Evolutionary conservation across 2,888 invertebrate species (phyloP).

Genomic region (Miltochrista miniata): DNA sequence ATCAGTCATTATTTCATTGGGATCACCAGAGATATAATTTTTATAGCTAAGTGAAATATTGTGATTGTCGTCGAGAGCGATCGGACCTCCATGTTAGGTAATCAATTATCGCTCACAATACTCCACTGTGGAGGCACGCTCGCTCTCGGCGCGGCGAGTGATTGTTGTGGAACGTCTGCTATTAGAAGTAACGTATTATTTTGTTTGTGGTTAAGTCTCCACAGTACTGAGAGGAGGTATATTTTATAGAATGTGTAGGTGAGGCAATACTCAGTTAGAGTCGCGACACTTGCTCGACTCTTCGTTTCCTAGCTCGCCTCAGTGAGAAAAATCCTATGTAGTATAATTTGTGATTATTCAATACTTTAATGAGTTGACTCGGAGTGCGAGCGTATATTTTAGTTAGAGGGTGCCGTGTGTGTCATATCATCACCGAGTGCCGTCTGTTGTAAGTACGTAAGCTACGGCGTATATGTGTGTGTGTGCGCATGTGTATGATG

Average conservation of each 20-base stretch:
- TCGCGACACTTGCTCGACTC: neutral
- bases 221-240: conserved; percentile 15
- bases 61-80: too few species aligned
- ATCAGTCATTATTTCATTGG: too few species aligned
- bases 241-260: conserved; percentile 11
- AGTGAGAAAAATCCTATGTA: conserved; percentile 39
- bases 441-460: too few species aligned
- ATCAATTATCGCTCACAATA: neutral
- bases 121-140: conserved; percentile 1
- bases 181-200: neutral
- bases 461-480: too few species aligned
- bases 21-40: too few species aligned
- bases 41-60: too few species aligned
- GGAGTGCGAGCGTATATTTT: conserved; percentile 47
- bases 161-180: neutral
- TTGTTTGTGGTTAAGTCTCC: conserved; percentile 11
- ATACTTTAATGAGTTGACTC: conserved; percentile 56
- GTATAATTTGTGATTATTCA: conserved; percentile 43
- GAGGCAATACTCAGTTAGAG: conserved; percentile 4
- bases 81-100: neutral
- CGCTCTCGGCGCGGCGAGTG: neutral
- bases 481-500: conserved; percentile 14
- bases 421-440: conserved; percentile 38
- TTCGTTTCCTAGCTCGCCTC: conserved; percentile 18
- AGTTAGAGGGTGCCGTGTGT: conserved; percentile 39